phyloP scores from a whole-genome alignment of 2,797 vertebrate genomes.

The Poeciliopsis turneri region DNA sequence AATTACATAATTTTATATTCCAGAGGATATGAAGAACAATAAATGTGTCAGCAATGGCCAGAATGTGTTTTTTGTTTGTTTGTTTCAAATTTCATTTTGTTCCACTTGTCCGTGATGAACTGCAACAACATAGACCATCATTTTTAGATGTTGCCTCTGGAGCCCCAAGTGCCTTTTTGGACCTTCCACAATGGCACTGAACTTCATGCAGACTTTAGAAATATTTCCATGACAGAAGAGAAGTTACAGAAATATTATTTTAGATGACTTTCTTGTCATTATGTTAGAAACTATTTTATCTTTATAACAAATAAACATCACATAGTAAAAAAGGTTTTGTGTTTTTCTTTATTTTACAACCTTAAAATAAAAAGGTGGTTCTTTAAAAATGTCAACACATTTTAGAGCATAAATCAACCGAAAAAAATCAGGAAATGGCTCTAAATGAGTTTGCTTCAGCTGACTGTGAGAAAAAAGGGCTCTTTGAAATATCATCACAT shows the following conservation, averaged over 20 bases:
- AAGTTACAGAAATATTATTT: not conserved
- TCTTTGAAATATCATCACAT: not conserved
- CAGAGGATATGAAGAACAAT: not conserved
- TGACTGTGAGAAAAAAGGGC: not conserved
- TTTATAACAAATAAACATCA: not conserved
- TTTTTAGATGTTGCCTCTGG: not conserved
- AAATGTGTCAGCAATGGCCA: not conserved
- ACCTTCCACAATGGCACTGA: not conserved
- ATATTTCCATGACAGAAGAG: not conserved
- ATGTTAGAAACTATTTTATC: not conserved
- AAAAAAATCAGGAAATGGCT: not conserved
- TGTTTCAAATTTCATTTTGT: not conserved
- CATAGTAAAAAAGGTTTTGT: not conserved
- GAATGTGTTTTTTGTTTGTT: not conserved
- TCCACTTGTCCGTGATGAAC: not conserved
- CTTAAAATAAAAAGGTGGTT: not conserved
- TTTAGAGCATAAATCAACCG: not conserved
- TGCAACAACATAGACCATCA: not conserved
- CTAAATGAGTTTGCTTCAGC: not conserved
- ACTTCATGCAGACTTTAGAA: not conserved
- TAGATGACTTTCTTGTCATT: not conserved
- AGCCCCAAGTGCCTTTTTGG: not conserved
- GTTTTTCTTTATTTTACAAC: not conserved
- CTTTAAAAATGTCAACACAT: not conserved
- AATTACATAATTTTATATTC: not conserved